These are phyloP conservation scores for Ivindomyrus marchei DNA, from an alignment of 2,113 vertebrate genomes.

Conservation along the genomic window DNA sequence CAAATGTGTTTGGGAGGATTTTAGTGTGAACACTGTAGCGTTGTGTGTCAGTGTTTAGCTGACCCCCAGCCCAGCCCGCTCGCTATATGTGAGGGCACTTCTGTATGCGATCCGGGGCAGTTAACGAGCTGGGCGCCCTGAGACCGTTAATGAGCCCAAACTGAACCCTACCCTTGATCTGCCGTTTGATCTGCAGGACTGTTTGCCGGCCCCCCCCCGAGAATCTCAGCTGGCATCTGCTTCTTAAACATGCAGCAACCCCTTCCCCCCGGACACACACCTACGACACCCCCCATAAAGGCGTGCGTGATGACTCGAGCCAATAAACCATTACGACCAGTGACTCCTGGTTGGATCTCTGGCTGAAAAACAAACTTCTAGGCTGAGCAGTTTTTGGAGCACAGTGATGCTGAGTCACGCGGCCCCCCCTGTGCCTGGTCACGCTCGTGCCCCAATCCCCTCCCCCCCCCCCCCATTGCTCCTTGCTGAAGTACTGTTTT, in stretches of 20 bases:
- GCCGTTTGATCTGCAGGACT: background rate
- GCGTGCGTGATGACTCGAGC: background rate
- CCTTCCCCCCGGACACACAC: background rate
- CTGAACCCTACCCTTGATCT: background rate
- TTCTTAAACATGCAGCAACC: background rate
- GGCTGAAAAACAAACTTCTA: background rate
- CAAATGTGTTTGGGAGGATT: background rate
- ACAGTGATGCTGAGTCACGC: too few species aligned
- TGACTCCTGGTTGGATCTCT: background rate
- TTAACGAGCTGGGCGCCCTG: background rate
- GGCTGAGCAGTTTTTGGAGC: background rate
- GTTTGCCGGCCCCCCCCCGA: background rate
- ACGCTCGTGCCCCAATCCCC: background rate
- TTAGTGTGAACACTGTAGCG: background rate
- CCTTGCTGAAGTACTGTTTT: background rate
- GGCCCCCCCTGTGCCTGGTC: background rate
- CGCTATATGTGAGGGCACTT: background rate
- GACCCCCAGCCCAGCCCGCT: background rate
- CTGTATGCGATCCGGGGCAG: background rate
- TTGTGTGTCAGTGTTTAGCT: background rate
- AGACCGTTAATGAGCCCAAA: constrained; percentile 28
- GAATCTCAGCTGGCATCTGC: background rate
- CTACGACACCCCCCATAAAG: background rate
- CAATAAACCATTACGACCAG: background rate
- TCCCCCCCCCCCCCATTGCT: too few species aligned